Base-by-base conservation (phyloP, 2,113 vertebrate species). In the Macrotis lagotis region DNA sequence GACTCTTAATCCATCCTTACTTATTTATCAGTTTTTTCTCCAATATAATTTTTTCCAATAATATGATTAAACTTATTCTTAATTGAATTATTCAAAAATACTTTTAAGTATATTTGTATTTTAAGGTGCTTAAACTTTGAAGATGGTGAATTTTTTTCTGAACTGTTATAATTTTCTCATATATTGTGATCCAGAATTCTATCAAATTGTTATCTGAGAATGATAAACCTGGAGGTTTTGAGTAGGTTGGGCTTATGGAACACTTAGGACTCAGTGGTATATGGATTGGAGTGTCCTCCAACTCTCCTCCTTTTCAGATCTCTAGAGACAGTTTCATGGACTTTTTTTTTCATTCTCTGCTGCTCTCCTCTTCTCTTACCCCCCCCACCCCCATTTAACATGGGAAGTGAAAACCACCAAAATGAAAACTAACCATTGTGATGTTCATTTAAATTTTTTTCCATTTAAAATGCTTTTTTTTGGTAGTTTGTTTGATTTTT, bases 111-210 rank as follows among this genome's bases (percentile, higher is more conserved):
- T 37, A 22, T 92, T 59, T 91, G 47, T 90, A 91, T 66, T 91
- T 95, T 96, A 93, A 91, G 88, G n/a, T 96, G 59, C 59, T n/a
- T 88, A 92, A 92, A 66, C 55, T 94, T 92, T 66, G 11, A 37
- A 66, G 94, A 95, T n/a, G n/a, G 74, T 50, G 90, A n/a, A 44
- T 89, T 93, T 48, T 53, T 0, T 93, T 51, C 51, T 95, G 49
- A 66, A 14, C 92, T 95, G 96, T 96, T 95, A 93, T 96, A 90
- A 92, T 31, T 94, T 92, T 92, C 94, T 97, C 93, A 83, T 95
- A 0, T 93, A 55, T 91, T 90, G 16, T 93, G 66, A 91, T 51
- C 50, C 48, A 50, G 90, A 37, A 2, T 89, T 88, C 94, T 92
- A 92, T 95, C 93, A 50, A 93, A 53, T 90, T 88, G 91, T 16